Evolutionary conservation across 2,113 vertebrate genomes (phyloP), one percentile per base, ranked within the genome.

Genomic region (Notothenia rossii): DNA sequence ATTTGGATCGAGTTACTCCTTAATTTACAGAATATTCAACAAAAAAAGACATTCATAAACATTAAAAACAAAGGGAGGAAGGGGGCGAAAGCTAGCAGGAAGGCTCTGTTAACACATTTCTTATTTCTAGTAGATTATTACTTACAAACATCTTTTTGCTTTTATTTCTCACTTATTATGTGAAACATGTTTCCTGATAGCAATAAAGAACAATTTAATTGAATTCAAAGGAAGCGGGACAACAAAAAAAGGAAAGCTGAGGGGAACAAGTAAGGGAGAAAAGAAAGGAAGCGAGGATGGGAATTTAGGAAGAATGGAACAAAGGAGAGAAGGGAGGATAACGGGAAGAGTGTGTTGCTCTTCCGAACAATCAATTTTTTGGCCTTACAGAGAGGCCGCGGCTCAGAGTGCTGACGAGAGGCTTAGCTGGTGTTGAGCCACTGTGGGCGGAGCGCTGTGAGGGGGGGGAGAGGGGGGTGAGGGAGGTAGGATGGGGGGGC

Each of bases 331-430:
- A 75, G 6, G 20, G 75, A 53, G 43, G 29, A 77, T 45, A 83
- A 46, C 5, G 3, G 65, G 68, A 77, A 9, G 65, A 49, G 36
- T 76, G 54, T 65, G 69, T 29, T 18, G 59, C 71, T 62, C 13
- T 22, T 36, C 51, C 15, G 68, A 78, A 91, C 87, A 87, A 86
- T 81, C 83, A 81, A 87, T 56, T 56, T 87, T 83, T 89, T 80
- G 75, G 54, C 75, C 87, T 87, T 91, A 93, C 91, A 92, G 89
- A 85, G 78, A 83, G 79, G 76, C 68, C 77, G 49, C 46, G 76
- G 73, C 59, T 73, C 82, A 86, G 85, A 95, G 71, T 95, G 94
- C 93, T 94, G 94, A 94, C 91, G 65, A 91, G 80, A 78, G 61
- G 84, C 79, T 88, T 88, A 89, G 77, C 81, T 74, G 69, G 62